A percentile compares a stretch with the other conserved stretches of the same genome.
Conservation (phyloP, 53 echinoderm and acorn worm species). For the Crossaster papposus region DNA sequence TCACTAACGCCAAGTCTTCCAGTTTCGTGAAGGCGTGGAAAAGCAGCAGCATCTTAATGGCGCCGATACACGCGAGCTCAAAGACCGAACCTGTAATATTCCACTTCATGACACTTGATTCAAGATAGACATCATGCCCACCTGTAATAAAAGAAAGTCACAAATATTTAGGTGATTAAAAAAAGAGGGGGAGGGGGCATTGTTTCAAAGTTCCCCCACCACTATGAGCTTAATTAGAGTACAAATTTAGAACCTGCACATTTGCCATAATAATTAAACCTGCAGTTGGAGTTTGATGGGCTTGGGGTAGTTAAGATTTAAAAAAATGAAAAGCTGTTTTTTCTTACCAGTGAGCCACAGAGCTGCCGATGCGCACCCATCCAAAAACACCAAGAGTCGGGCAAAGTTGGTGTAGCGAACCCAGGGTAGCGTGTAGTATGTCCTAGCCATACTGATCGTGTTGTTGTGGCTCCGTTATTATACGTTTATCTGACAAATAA, state of each 20-base stretch:
- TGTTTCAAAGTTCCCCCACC: too few species aligned
- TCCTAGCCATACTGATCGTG: conserved; percentile 57
- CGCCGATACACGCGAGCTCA: conserved; percentile 82
- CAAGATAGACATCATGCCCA: conserved; percentile 85
- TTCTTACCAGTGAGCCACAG: conserved; percentile 81
- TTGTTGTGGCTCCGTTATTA: too few species aligned
- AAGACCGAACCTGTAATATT: conserved; percentile 79
- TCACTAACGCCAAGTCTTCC: conserved; percentile 78
- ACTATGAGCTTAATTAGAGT: too few species aligned
- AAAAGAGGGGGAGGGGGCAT: too few species aligned
- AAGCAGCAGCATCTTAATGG: conserved; percentile 77
- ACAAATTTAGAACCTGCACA: too few species aligned
- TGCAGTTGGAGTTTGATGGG: too few species aligned
- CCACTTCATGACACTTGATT: conserved; percentile 78
- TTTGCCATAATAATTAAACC: too few species aligned
- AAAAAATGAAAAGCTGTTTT: not conserved
- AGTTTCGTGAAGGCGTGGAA: conserved; percentile 86
- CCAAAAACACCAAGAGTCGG: conserved; percentile 75
- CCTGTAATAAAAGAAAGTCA: conserved; percentile 37
- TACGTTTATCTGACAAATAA: too few species aligned
- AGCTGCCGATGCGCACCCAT: conserved; percentile 69
- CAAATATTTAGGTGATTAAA: not conserved
- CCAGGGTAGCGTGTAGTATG: conserved; percentile 75
- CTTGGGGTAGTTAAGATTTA: not conserved
- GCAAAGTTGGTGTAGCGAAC: conserved; percentile 82